Percentiles rank a stretch among this genome's conserved stretches.
These are phyloP conservation scores for Melipona quadrifasciata DNA, from an alignment of 1,140 invertebrate genomes.

Conservation along the genomic window DNA sequence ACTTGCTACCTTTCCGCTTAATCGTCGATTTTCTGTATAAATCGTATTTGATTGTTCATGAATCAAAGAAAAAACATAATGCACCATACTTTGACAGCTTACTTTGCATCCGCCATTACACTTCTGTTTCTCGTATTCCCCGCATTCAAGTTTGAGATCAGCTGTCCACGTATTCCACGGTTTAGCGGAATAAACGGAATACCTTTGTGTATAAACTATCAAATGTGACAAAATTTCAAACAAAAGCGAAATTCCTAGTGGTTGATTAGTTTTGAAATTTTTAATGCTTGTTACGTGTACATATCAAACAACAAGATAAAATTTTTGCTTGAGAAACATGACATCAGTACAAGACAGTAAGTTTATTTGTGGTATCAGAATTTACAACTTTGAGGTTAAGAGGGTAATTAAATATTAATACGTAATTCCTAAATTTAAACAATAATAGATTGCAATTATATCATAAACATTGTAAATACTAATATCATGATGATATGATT, in stretches of 20 bases:
- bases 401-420: not conserved
- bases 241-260: not conserved
- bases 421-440: conserved; percentile 10
- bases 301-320: not conserved
- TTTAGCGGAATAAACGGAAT: conserved; percentile 1
- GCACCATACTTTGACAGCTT: conserved; percentile 53
- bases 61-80: conserved; percentile 36
- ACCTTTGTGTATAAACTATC: not conserved
- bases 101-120: conserved; percentile 58
- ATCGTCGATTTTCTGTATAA: not conserved
- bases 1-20: conserved; percentile 11
- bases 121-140: conserved; percentile 49
- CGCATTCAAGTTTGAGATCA: conserved; percentile 35
- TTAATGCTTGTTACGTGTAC: not conserved
- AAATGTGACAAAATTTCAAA: not conserved
- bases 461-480: conserved; percentile 65
- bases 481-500: not conserved
- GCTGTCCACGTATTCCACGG: conserved; percentile 34
- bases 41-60: conserved; percentile 15
- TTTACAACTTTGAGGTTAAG: conserved; percentile 38
- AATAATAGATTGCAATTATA: conserved; percentile 75
- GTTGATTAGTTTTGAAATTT: not conserved
- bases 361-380: conserved; percentile 34
- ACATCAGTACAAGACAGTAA: conserved; percentile 72
- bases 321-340: conserved; percentile 47